These are phyloP conservation scores for Bungarus multicinctus DNA, from an alignment of 2,113 vertebrate genomes.

Conservation along the genomic window DNA sequence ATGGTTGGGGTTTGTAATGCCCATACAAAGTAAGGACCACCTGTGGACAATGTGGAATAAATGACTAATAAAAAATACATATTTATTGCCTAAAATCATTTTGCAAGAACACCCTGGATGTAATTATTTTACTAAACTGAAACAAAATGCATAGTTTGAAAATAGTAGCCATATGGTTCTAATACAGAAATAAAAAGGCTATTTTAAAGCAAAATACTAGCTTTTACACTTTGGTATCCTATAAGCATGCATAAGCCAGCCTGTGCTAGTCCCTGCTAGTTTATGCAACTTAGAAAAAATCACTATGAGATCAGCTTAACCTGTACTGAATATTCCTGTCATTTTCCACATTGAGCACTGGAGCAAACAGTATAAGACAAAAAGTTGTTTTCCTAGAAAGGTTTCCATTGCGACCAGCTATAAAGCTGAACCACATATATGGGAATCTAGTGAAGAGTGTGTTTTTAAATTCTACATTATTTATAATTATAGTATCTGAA, in stretches of 20 bases:
- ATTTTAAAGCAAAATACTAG: not conserved
- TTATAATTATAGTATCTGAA: not conserved
- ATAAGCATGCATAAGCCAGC: not conserved
- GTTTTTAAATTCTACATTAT: not conserved
- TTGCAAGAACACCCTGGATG: not conserved
- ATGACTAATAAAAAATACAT: not conserved
- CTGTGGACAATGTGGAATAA: not conserved
- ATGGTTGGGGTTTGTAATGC: not conserved
- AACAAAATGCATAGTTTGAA: not conserved
- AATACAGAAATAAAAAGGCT: not conserved
- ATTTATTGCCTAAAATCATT: not conserved
- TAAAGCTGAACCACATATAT: not conserved
- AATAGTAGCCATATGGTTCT: not conserved
- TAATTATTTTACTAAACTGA: not conserved
- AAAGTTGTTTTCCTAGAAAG: not conserved
- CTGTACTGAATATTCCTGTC: not conserved
- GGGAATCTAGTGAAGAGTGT: not conserved
- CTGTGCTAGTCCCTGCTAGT: not conserved
- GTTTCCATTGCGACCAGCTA: not conserved
- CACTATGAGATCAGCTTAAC: not conserved
- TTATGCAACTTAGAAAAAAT: not conserved
- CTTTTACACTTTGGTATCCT: not conserved
- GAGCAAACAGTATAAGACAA: not conserved
- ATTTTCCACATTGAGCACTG: not conserved
- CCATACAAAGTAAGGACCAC: not conserved